A percentile compares a stretch with the other conserved stretches of the same genome.
Evolutionary conservation across 2,113 vertebrate genomes (phyloP).

Genomic region (Chlorodrepanis virens): DNA sequence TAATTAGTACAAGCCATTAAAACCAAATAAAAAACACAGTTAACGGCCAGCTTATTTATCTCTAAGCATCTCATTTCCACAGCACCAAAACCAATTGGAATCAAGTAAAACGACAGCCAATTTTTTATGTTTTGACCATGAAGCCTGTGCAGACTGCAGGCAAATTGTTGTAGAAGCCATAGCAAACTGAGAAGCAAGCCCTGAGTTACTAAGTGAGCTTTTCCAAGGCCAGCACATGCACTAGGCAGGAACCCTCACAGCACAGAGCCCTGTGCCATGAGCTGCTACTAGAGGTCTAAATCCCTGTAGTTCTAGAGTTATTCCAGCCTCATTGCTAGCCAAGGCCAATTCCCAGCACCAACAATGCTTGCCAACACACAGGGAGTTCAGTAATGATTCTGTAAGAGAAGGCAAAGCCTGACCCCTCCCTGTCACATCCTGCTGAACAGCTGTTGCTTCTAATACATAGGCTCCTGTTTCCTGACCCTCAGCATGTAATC

Average conservation of each 20-base stretch:
- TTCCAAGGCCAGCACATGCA: neutral
- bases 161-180: neutral
- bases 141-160: neutral
- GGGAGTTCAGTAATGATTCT: neutral
- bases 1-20: constrained; percentile 50
- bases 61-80: neutral
- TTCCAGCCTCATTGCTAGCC: neutral
- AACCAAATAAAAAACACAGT: neutral
- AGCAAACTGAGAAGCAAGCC: neutral
- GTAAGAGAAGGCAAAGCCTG: neutral
- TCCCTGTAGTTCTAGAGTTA: neutral
- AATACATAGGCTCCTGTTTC: neutral
- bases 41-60: constrained; percentile 14
- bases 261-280: neutral
- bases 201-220: neutral
- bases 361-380: neutral
- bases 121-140: neutral
- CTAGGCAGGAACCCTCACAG: neutral
- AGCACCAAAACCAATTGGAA: neutral
- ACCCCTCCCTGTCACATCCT: neutral
- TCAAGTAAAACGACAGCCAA: neutral
- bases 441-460: neutral
- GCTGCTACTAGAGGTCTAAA: neutral
- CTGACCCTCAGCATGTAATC: neutral
- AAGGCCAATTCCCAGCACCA: neutral